Evolutionary conservation across 2,797 vertebrate genomes (phyloP).

Genomic region (Melanotaenia pygmaea): DNA sequence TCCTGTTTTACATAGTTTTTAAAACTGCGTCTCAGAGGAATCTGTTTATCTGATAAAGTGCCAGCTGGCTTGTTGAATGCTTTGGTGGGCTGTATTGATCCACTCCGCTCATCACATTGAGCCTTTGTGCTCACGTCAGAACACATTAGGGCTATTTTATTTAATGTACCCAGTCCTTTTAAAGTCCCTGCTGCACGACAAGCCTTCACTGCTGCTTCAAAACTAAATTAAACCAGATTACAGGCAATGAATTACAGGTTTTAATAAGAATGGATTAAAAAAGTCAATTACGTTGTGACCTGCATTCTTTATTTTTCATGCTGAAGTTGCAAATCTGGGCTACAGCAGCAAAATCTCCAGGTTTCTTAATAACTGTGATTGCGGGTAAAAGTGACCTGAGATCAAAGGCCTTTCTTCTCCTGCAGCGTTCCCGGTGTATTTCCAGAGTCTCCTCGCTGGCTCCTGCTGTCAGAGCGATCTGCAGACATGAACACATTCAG

Average conservation of each 20-base stretch:
- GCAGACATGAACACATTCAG: slow-evolving; percentile 81
- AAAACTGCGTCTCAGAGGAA: neutral
- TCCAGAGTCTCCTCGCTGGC: slow-evolving; percentile 91
- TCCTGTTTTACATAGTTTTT: neutral
- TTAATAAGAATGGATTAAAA: slow-evolving; percentile 39
- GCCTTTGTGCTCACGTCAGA: slow-evolving; percentile 57
- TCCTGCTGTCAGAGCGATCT: slow-evolving; percentile 85
- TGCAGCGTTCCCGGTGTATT: slow-evolving; percentile 88
- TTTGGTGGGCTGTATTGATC: slow-evolving; percentile 71
- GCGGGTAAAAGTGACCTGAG: slow-evolving; percentile 23
- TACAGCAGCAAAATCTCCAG: neutral
- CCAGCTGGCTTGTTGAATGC: slow-evolving; percentile 51
- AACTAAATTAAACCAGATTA: slow-evolving; percentile 57
- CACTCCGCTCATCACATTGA: slow-evolving; percentile 51
- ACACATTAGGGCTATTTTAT: slow-evolving; percentile 58
- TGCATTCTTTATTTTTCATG: slow-evolving; percentile 30
- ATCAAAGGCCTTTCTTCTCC: slow-evolving; percentile 33
- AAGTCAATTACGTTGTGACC: slow-evolving; percentile 17
- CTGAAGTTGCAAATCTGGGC: slow-evolving; percentile 15
- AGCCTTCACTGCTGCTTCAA: slow-evolving; percentile 31
- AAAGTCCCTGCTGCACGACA: slow-evolving; percentile 28
- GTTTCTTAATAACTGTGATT: neutral
- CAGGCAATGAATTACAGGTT: slow-evolving; percentile 16
- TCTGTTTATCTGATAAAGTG: slow-evolving; percentile 38
- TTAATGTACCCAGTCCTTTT: slow-evolving; percentile 26